Conservation (phyloP, 2,113 vertebrate genomes). For the Xenus cinereus region DNA sequence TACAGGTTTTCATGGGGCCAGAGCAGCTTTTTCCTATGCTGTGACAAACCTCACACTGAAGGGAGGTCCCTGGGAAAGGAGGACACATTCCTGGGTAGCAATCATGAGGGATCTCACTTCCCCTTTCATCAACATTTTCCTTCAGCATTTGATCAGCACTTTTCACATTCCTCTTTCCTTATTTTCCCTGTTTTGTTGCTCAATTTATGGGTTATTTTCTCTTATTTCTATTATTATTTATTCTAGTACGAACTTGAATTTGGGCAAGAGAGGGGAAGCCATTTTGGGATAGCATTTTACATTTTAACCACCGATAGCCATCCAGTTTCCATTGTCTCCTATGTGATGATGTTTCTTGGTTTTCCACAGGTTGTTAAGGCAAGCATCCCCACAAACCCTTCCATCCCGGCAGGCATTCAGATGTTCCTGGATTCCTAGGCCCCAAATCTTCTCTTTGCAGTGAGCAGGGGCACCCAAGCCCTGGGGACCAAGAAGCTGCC, state of each 20-base stretch:
- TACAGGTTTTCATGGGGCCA: neutral
- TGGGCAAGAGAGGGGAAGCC: neutral
- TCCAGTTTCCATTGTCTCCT: neutral
- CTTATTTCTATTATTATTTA: neutral
- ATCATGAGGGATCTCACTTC: neutral
- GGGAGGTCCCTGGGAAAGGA: neutral
- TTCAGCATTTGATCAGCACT: neutral
- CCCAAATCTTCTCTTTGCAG: neutral
- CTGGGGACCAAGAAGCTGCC: neutral
- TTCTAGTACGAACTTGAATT: neutral
- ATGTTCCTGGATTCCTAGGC: neutral
- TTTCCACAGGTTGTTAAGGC: neutral
- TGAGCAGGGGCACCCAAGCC: neutral
- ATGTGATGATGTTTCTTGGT: neutral
- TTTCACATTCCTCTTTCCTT: neutral
- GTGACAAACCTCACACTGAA: neutral
- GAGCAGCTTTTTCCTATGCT: neutral
- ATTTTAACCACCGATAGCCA: neutral
- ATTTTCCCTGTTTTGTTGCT: neutral
- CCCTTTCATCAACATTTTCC: neutral
- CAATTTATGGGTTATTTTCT: neutral
- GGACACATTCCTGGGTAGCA: neutral
- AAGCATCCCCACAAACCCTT: neutral
- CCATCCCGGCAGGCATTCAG: neutral
- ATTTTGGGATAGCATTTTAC: neutral